Evolutionary conservation across 2,888 invertebrate species (phyloP).

Genomic region (Heliconius hortense): DNA sequence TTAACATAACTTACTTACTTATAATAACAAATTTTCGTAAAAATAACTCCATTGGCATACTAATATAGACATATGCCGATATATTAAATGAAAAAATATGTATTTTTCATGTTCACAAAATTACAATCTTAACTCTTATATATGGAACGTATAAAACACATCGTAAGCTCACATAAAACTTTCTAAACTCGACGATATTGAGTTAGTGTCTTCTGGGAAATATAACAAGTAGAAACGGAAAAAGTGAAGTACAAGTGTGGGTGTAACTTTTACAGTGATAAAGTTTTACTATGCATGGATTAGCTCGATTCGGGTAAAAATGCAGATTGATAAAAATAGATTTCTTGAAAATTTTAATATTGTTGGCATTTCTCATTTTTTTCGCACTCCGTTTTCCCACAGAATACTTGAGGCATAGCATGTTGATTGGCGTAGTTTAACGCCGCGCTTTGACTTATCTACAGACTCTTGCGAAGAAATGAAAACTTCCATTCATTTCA

Average conservation of each 20-base stretch:
- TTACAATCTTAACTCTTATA: constrained; percentile 22
- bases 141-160: constrained; percentile 21
- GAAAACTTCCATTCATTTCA: no score
- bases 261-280: constrained; percentile 12
- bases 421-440: no score
- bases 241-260: background rate
- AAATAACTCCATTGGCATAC: background rate
- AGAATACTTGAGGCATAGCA: no score
- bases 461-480: no score
- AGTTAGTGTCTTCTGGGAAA: constrained; percentile 27
- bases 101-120: constrained; percentile 19
- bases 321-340: background rate
- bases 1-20: background rate
- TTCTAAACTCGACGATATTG: constrained; percentile 28
- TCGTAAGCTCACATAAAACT: constrained; percentile 26
- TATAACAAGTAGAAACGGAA: constrained; percentile 24
- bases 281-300: constrained; percentile 4
- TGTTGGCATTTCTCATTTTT: background rate
- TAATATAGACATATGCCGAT: background rate
- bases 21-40: background rate
- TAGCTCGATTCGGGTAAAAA: background rate
- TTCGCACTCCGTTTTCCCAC: no score
- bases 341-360: background rate
- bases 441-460: no score
- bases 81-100: constrained; percentile 10